Evolutionary conservation across 92 coral and sea anemone species (phyloP).

Genomic region (Porites divaricata): DNA sequence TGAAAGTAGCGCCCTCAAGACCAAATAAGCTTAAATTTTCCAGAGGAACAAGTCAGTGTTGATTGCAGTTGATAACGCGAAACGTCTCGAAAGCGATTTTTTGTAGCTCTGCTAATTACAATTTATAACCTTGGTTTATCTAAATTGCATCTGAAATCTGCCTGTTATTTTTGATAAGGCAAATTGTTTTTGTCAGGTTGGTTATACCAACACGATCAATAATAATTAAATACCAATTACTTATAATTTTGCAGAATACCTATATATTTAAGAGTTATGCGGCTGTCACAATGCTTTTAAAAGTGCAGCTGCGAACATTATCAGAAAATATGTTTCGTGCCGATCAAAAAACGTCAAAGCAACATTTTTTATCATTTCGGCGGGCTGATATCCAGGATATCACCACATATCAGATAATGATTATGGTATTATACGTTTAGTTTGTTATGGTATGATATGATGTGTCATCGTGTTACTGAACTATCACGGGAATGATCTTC

Average conservation of each 20-base stretch:
- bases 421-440: slow-evolving; percentile 1
- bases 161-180: neutral
- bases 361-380: neutral
- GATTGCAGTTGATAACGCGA: neutral
- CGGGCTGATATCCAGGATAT: neutral
- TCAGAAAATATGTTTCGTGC: slow-evolving; percentile 23
- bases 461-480: slow-evolving; percentile 6
- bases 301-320: slow-evolving; percentile 8
- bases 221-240: neutral
- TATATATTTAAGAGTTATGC: neutral
- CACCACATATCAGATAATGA: slow-evolving; percentile 31
- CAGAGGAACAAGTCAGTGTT: neutral
- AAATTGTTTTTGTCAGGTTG: neutral
- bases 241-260: neutral
- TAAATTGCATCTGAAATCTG: slow-evolving; percentile 6
- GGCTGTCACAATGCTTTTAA: neutral
- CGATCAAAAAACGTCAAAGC: neutral
- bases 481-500: slow-evolving; percentile 7
- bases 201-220: neutral
- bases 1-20: no score
- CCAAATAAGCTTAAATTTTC: neutral
- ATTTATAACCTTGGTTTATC: slow-evolving; percentile 7
- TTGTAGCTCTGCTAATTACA: neutral
- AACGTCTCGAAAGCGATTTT: neutral
- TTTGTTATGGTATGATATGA: neutral